A percentile compares a stretch with the other conserved stretches of the same genome.
Conservation (phyloP, 2,888 invertebrate genomes). For the Tiliacea citrago region DNA sequence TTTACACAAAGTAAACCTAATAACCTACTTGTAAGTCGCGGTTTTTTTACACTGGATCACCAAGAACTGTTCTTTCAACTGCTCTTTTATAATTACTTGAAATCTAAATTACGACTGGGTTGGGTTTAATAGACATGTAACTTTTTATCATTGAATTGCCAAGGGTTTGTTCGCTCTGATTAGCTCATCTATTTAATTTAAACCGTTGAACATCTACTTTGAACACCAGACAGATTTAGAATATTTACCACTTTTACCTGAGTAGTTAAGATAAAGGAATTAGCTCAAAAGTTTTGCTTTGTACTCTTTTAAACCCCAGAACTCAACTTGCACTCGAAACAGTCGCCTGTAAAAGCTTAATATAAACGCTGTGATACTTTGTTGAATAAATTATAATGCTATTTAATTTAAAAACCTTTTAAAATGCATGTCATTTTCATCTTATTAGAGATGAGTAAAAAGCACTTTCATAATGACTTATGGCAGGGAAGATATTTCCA, state of each 20-base stretch:
- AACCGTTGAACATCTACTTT: background rate
- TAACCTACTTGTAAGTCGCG: too few species aligned
- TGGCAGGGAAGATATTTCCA: background rate
- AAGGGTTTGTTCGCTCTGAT: conserved; percentile 4
- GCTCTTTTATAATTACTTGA: background rate
- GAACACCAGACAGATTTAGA: conserved; percentile 5
- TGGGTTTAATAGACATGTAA: conserved; percentile 20
- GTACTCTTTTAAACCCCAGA: conserved; percentile 12
- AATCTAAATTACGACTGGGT: conserved; percentile 12
- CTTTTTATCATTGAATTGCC: conserved; percentile 38
- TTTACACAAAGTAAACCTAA: too few species aligned
- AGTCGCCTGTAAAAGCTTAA: conserved; percentile 22
- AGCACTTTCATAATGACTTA: background rate
- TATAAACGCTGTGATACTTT: conserved; percentile 7
- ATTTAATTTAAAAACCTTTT: conserved; percentile 10
- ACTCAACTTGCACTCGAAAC: conserved; percentile 10
- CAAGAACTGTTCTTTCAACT: too few species aligned
- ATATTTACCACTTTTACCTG: conserved; percentile 13
- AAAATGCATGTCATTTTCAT: background rate
- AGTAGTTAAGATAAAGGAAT: conserved; percentile 33
- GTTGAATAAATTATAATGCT: conserved; percentile 17
- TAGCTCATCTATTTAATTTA: conserved; percentile 11
- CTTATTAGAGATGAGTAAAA: background rate
- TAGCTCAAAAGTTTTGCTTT: conserved; percentile 13
- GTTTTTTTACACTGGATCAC: too few species aligned